A percentile compares a stretch with the other conserved stretches of the same genome.
phyloP scores from a whole-genome alignment of 1,140 invertebrate species.

The Calephelis virginiensis region DNA sequence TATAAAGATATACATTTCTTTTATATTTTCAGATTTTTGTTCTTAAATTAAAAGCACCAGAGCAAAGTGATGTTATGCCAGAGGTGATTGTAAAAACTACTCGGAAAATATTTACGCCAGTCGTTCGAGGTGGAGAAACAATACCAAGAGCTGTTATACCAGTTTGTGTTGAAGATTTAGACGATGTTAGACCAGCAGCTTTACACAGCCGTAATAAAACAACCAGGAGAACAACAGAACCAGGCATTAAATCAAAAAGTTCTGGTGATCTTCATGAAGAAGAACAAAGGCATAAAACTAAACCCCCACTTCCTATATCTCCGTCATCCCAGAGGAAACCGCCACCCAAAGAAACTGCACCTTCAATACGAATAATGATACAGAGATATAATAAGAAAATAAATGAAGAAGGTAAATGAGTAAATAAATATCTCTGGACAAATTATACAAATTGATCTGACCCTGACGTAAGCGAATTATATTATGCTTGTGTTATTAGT shows the following conservation, averaged over 20 bases:
- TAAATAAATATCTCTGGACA: neutral
- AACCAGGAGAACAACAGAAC: conserved; percentile 33
- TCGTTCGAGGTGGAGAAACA: conserved; percentile 79
- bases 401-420: conserved; percentile 71
- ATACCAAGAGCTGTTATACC: conserved; percentile 73
- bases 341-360: conserved; percentile 80
- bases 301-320: conserved; percentile 78
- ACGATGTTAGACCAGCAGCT: conserved; percentile 49
- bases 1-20: too few relatives aligned
- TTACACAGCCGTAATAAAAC: conserved; percentile 29
- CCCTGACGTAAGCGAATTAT: too few relatives aligned
- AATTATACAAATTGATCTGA: neutral
- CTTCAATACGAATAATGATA: conserved; percentile 84
- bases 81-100: conserved; percentile 87
- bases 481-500: too few relatives aligned
- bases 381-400: conserved; percentile 82
- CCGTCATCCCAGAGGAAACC: conserved; percentile 78
- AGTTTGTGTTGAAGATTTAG: conserved; percentile 70
- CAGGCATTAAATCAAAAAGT: conserved; percentile 40
- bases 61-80: conserved; percentile 55
- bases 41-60: conserved; percentile 66
- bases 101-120: conserved; percentile 86
- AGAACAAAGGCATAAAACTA: conserved; percentile 52
- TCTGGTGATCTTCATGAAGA: conserved; percentile 61
- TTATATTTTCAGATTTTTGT: conserved; percentile 58